Base-by-base conservation (phyloP, 2,113 vertebrate genomes). In the Zosterops borbonicus region DNA sequence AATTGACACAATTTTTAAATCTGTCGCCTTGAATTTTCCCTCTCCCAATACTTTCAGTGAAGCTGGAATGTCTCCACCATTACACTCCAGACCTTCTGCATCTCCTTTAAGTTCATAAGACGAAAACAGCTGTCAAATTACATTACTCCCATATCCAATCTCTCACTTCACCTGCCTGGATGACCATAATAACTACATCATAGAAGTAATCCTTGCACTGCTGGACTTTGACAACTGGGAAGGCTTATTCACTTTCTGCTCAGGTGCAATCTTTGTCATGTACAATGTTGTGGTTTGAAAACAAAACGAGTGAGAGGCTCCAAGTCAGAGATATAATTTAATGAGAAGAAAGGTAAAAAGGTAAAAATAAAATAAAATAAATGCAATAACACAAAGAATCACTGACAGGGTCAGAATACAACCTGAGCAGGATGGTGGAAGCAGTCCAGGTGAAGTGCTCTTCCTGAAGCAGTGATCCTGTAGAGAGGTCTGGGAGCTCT, bases 1-100 rank as follows among this genome's bases (percentile, higher is more conserved):
- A 97, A 95, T 89, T 94, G 80, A 95, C 92, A 92, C 81, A 87
- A 65, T 94, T 97, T 97, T 94, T 37, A 94, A 90, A 95, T 75
- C 87, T 73, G 80, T 94, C 91, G 94, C 76, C 76, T 89, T n/a
- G 20, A 47, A 53, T 93, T 89, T 90, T 74, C 29, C 16, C 14
- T 89, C 21, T 67, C 46, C 71, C 24, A 53, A 19, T 79, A 69
- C 80, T 92, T 92, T 94, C 83, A 90, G 63, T 87, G 62, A 90
- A 78, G 64, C 41, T 95, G 49, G 71, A 88, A 83, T 78, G 68
- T 59, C 58, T 94, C 58, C 39, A 77, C 25, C 59, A 49, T 73
- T 79, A 49, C n/a, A 87, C 2, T 14, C 8, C 83, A 70, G 56
- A 90, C 88, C 50, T 81, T 83, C 64, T 46, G 8, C 27, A 88